Percentiles rank a stretch among this genome's conserved stretches.
Evolutionary conservation across 2,113 vertebrate genomes (phyloP).

Genomic region (Grallaria varia): DNA sequence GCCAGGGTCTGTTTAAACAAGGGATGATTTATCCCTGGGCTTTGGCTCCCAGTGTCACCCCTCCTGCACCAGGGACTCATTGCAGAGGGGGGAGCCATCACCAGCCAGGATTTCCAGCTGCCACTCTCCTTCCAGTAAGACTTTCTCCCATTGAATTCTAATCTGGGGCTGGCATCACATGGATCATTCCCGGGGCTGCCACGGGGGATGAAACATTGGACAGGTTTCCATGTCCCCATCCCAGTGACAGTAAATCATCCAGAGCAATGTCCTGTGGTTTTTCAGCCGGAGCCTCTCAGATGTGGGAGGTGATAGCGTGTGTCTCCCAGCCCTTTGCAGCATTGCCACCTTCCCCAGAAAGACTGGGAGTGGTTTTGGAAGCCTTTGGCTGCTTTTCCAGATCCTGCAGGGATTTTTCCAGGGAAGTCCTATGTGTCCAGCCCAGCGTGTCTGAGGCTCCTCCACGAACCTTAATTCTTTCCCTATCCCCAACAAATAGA

Average conservation of each 20-base stretch:
- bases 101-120: conserved; percentile 60
- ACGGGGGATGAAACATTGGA: conserved; percentile 34
- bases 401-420: neutral
- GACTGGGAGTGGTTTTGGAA: neutral
- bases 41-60: conserved; percentile 64
- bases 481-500: neutral
- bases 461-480: neutral
- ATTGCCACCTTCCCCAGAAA: neutral
- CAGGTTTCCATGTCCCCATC: neutral
- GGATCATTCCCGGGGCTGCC: neutral
- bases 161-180: conserved; percentile 44
- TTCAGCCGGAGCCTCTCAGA: neutral
- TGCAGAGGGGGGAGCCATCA: conserved; percentile 32
- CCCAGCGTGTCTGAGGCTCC: neutral
- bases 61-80: conserved; percentile 64
- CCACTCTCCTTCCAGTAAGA: conserved; percentile 27
- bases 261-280: neutral
- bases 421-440: neutral
- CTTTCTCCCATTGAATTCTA: conserved; percentile 10
- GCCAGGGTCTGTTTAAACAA: conserved; percentile 52
- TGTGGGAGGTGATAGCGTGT: neutral
- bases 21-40: conserved; percentile 58
- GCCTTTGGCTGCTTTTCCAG: neutral
- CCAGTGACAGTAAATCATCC: conserved; percentile 16
- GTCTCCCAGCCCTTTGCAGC: neutral